Conservation (phyloP, 2,797 vertebrate genomes). For the Distichodus sexfasciatus region DNA sequence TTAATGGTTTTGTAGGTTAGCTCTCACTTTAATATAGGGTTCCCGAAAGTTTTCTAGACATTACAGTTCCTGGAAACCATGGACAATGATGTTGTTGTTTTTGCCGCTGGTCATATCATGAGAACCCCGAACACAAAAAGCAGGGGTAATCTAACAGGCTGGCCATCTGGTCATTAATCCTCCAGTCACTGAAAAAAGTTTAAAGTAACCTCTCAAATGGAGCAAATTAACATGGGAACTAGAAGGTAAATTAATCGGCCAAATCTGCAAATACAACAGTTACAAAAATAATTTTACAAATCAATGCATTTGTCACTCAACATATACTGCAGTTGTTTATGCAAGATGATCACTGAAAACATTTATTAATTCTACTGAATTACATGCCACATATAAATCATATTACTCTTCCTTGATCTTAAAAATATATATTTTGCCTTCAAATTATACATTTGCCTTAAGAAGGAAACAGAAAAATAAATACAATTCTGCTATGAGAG, state of each 20-base stretch:
- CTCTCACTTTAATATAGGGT: slow-evolving; percentile 3
- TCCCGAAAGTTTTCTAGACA: slow-evolving; percentile 6
- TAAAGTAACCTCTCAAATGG: slow-evolving; percentile 72
- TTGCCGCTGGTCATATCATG: slow-evolving; percentile 42
- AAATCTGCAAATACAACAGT: slow-evolving; percentile 69
- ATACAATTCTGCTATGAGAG: not conserved
- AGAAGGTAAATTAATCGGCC: slow-evolving; percentile 70
- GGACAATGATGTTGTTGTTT: slow-evolving; percentile 45
- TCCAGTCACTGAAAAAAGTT: slow-evolving; percentile 73
- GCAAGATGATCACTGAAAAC: not conserved
- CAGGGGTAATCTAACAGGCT: slow-evolving; percentile 69
- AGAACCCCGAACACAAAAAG: slow-evolving; percentile 63
- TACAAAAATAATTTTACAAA: slow-evolving; percentile 56
- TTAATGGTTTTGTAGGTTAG: not conserved
- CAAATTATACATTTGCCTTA: not conserved
- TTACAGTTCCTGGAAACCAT: slow-evolving; percentile 25
- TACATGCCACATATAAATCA: no score
- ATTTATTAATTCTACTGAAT: no score
- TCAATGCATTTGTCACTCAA: slow-evolving; percentile 69
- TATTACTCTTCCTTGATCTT: no score
- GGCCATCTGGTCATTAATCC: slow-evolving; percentile 78
- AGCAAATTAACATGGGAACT: slow-evolving; percentile 79
- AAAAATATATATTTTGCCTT: not conserved
- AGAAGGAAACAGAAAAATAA: not conserved
- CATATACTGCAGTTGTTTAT: not conserved